Base-by-base conservation (phyloP, 2,113 vertebrate genomes). In the Bothrops jararaca region DNA sequence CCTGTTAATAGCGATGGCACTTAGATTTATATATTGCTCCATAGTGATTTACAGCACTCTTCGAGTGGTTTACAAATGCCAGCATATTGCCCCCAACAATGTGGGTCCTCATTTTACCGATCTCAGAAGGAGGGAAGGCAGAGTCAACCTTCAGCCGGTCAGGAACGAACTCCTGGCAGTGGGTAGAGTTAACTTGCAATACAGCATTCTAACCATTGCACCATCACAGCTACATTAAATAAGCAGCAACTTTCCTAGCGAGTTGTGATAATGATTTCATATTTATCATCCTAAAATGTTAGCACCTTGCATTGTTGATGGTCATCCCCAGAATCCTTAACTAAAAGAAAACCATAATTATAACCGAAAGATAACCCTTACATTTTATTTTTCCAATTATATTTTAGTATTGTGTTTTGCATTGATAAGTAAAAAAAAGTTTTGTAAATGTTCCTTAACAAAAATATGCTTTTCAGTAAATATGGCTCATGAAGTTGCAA, bases 381-480 rank as follows among this genome's bases (percentile, higher is more conserved):
- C 88, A 18, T 85, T 95, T 96, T 3, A 1, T 26, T 92, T 90
- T 86, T 94, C 5, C 88, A 56, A 80, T 90, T 93, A 13, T 74
- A 60, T 29, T 94, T 95, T 92, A 92, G 93, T 3, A 39, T 86
- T 52, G 8, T 74, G 85, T 88, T 89, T 87, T 64, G 86, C 50
- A 74, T 5, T 94, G 3, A 34, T 96, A 10, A 91, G 0, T 86
- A 1, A 89, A 29, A 91, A 58, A 58, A 60, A 57, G 7, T 92
- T 13, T 42, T 64, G 0, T 91, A 92, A 34, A 90, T 4, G 4
- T 57, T 95, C 42, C 92, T 95, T 91, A 92, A 0, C 91, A 87
- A 74, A 95, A 95, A 12, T 87, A 2, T 34, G 86, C 91, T 56
- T 96, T 97, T 96, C 90, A 96, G 92, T 93, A 90, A 95, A 90